Base-by-base conservation (phyloP, 1,140 invertebrate species). In the Nylanderia fulva region DNA sequence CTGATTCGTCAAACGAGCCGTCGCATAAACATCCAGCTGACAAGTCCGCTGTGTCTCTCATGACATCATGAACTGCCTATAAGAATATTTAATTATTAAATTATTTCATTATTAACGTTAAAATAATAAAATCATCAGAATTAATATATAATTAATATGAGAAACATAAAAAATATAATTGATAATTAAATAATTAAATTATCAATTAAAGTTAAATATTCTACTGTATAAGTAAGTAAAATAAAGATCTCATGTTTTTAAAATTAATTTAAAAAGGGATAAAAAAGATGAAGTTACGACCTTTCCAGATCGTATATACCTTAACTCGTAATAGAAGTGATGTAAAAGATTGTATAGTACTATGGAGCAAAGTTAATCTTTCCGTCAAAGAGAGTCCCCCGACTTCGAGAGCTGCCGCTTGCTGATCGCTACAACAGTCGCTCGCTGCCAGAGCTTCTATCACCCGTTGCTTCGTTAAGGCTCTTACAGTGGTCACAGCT, bases 381-480 rank as follows among this genome's bases (percentile, higher is more conserved):
- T 98, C 97, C 76, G 95, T 95, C 85, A 97, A 96, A 88, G 96
- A 97, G 77, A 97, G 91, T 42, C 94, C 93, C 52, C 92, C 92
- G 29, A 95, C 92, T 92, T 95, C 94, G 0, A 95, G 87, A 39
- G 93, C 94, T 7, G 94, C 94, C 9, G 94, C 94, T 86, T 95
- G 93, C 74, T 95, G 94, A 90, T 95, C 94, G 58, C 94, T 95
- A 63, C 94, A 94, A 86, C 92, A 94, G 74, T 97, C 97, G 88
- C 96, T 96, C 79, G 96, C 96, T 90, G 96, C 96, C 71, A 98
- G 94, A 45, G 97, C 96, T 95, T 98, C 97, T 89, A 98, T 98
- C 45, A 98, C 96, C 86, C 97, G 96, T 95, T 99, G 98, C 95
- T 99, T 99, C 8, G 99, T 96, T 56, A 97, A 96, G 24, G 98